Conservation (phyloP, 2,797 vertebrate genomes). For the Triplophysa bombifrons region DNA sequence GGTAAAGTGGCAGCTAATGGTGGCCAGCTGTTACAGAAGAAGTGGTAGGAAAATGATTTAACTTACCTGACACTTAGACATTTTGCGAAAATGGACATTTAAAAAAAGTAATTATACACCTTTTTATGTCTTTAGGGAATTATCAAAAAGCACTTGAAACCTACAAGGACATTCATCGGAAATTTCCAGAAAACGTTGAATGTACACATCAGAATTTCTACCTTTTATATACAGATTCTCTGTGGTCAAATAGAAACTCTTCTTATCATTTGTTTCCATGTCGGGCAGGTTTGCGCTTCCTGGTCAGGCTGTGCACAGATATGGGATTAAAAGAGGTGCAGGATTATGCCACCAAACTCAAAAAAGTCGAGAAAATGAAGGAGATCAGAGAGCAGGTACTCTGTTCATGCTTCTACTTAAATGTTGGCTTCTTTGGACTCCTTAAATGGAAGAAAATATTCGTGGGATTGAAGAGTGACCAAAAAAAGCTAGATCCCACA, state of each 20-base stretch:
- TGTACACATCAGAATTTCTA: slow-evolving; percentile 69
- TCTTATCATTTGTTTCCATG: slow-evolving; percentile 14
- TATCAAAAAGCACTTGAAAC: slow-evolving; percentile 95
- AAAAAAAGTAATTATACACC: neutral
- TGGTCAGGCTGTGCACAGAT: slow-evolving; percentile 93
- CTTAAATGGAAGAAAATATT: neutral
- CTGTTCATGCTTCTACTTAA: neutral
- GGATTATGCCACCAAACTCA: slow-evolving; percentile 90
- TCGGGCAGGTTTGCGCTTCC: slow-evolving; percentile 86
- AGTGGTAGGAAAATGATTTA: slow-evolving; percentile 80
- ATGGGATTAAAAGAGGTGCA: slow-evolving; percentile 94
- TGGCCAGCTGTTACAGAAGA: slow-evolving; percentile 94
- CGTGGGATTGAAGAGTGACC: neutral
- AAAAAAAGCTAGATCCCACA: slow-evolving; percentile 13
- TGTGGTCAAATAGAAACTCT: neutral
- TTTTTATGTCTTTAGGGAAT: slow-evolving; percentile 80
- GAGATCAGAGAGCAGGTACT: slow-evolving; percentile 92
- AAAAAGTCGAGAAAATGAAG: slow-evolving; percentile 95
- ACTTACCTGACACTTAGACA: neutral
- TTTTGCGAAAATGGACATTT: too few relatives aligned
- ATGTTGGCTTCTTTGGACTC: neutral
- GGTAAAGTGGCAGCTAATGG: slow-evolving; percentile 96
- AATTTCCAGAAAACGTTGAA: slow-evolving; percentile 94
- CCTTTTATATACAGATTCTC: neutral
- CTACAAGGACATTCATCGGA: slow-evolving; percentile 92